Evolutionary conservation across 2,888 invertebrate genomes (phyloP), one percentile per base, ranked within the genome.

Genomic region (Pedicia rivosa): DNA sequence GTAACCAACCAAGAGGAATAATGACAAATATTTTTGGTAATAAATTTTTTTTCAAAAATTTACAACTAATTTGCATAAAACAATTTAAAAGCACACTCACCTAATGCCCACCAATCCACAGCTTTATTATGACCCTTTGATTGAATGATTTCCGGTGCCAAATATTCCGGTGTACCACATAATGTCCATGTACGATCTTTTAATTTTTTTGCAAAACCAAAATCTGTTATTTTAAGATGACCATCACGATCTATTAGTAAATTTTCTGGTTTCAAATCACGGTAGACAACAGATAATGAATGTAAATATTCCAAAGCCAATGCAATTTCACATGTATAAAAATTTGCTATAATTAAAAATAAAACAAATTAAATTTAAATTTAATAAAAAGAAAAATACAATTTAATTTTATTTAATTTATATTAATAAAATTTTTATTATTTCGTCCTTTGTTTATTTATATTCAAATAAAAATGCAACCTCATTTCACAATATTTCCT

Each of bases 21-120:
- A n/a, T n/a, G n/a, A n/a, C n/a, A n/a, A n/a, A n/a, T n/a, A n/a
- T n/a, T n/a, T n/a, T n/a, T n/a, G n/a, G n/a, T n/a, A n/a, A n/a
- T n/a, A n/a, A n/a, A n/a, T n/a, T n/a, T n/a, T n/a, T n/a, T n/a
- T n/a, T n/a, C n/a, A 31, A 40, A 38, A 36, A 32, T 17, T 35
- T 25, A 19, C 16, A 9, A 35, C 19, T 35, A 7, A 17, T 6
- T 10, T 31, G 31, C 2, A 31, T 27, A 27, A 25, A n/a, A n/a
- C n/a, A n/a, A n/a, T n/a, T n/a, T n/a, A n/a, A n/a, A n/a, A n/a
- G 24, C 3, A 15, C 15, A 50, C 66, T 61, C 59, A 83, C 83
- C 95, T 53, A 97, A 67, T 14, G 95, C 94, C 95, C 95, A 97
- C 92, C 94, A 97, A 57, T 97, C 97, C 1, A 97, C 95, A 6